phyloP scores from a whole-genome alignment of 2,797 vertebrate genomes.

The Sparus aurata region DNA sequence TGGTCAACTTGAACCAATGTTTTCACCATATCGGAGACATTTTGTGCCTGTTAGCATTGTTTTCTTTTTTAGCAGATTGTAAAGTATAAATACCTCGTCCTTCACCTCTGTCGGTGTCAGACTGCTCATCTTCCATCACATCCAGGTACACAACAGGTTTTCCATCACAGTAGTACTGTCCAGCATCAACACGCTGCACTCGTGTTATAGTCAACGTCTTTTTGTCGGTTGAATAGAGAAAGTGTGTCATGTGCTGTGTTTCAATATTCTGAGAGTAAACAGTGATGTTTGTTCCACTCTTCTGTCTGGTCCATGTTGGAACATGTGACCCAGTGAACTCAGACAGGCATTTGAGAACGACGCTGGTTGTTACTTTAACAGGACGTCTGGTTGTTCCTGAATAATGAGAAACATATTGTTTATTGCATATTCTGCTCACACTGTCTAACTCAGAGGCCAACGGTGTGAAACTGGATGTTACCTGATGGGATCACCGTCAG shows the following conservation, averaged over 20 bases:
- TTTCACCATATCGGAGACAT: too few species aligned
- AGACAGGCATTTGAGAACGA: rapidly evolving
- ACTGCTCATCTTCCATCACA: constrained; percentile 6
- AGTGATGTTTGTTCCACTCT: background rate
- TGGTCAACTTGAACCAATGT: too few species aligned
- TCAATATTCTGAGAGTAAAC: background rate
- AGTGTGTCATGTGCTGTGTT: rapidly evolving
- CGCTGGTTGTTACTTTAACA: background rate
- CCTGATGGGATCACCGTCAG: constrained; percentile 47
- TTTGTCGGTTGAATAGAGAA: background rate
- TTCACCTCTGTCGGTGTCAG: too few species aligned
- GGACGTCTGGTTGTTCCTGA: background rate
- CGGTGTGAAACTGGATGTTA: constrained; percentile 3
- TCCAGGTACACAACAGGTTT: background rate
- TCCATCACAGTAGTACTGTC: constrained; percentile 37
- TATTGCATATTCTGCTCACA: too few species aligned
- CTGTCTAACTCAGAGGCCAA: too few species aligned
- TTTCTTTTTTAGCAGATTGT: too few species aligned
- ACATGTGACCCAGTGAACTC: background rate
- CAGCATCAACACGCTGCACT: constrained; percentile 4
- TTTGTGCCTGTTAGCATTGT: too few species aligned
- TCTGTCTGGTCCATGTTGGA: background rate
- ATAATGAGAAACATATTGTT: too few species aligned
- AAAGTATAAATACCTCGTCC: background rate
- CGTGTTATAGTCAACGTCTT: background rate